phyloP scores from a whole-genome alignment of 2,113 vertebrate genomes.

The Alouatta palliata region DNA sequence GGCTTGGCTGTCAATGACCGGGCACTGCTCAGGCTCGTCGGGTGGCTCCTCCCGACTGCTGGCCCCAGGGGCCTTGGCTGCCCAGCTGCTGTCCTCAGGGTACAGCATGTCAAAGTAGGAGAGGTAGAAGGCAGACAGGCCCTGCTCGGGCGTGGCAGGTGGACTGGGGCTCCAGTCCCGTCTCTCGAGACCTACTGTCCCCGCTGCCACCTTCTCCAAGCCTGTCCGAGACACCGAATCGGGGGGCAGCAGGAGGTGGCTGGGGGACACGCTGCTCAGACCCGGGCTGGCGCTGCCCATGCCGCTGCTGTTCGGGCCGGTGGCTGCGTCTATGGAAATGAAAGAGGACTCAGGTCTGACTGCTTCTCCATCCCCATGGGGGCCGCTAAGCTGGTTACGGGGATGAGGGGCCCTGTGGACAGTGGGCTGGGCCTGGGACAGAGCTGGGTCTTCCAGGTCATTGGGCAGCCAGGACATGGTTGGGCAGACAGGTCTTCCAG shows the following conservation, averaged over 20 bases:
- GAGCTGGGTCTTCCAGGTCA: conserved; percentile 83
- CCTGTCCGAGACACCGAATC: conserved; percentile 82
- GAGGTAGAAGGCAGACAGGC: conserved; percentile 87
- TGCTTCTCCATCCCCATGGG: conserved; percentile 63
- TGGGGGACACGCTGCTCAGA: conserved; percentile 76
- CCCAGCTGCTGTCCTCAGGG: conserved; percentile 87
- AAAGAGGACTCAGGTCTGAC: conserved; percentile 47
- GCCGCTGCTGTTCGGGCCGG: conserved; percentile 36
- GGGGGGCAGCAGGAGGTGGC: conserved; percentile 78
- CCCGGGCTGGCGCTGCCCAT: conserved; percentile 90
- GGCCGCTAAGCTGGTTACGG: conserved; percentile 82
- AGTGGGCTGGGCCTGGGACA: conserved; percentile 21
- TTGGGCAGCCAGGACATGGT: conserved; percentile 63
- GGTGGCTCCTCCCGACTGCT: conserved; percentile 46
- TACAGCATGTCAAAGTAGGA: conserved; percentile 95
- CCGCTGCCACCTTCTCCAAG: conserved; percentile 74
- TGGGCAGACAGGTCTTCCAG: background rate
- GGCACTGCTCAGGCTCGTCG: conserved; percentile 95
- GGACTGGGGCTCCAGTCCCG: conserved; percentile 84
- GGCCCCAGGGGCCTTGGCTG: conserved; percentile 77
- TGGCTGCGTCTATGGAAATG: conserved; percentile 68
- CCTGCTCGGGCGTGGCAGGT: conserved; percentile 83
- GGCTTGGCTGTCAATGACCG: conserved; percentile 96
- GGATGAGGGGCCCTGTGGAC: conserved; percentile 61
- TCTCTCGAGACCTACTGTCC: conserved; percentile 57